These are phyloP conservation scores for Hypsibius dujardini DNA, from an alignment of 1,140 invertebrate genomes.

Conservation along the genomic window DNA sequence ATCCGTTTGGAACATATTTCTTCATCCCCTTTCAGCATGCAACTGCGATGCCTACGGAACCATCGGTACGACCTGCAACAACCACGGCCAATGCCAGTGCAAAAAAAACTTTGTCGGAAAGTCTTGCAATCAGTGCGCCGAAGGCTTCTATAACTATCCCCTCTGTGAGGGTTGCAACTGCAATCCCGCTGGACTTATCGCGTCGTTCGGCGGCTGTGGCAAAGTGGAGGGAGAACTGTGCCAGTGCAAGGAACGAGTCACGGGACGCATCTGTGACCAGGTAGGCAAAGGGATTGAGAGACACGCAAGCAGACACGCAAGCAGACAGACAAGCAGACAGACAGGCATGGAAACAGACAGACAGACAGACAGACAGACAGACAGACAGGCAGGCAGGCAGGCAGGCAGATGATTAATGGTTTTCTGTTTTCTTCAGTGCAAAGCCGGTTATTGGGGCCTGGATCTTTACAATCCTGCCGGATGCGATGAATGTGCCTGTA, in stretches of 20 bases:
- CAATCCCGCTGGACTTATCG: constrained; percentile 77
- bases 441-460: constrained; percentile 83
- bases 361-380: too few species aligned
- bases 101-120: constrained; percentile 62
- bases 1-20: too few species aligned
- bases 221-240: constrained; percentile 75
- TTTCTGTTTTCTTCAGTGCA: constrained; percentile 41
- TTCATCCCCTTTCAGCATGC: constrained; percentile 49
- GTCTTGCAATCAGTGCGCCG: constrained; percentile 65
- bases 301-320: too few species aligned
- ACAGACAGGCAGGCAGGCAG: too few species aligned
- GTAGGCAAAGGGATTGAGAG: not conserved
- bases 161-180: constrained; percentile 94
- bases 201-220: constrained; percentile 71
- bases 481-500: constrained; percentile 75
- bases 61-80: constrained; percentile 70
- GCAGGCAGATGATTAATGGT: not conserved
- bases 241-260: constrained; percentile 79
- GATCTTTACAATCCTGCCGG: constrained; percentile 65
- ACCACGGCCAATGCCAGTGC: constrained; percentile 67
- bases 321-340: not conserved
- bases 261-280: constrained; percentile 77
- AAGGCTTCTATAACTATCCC: constrained; percentile 94
- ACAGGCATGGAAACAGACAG: too few species aligned
- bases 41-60: constrained; percentile 72